Evolutionary conservation across 2,888 invertebrate genomes (phyloP).

Genomic region (Cinara cedri): DNA sequence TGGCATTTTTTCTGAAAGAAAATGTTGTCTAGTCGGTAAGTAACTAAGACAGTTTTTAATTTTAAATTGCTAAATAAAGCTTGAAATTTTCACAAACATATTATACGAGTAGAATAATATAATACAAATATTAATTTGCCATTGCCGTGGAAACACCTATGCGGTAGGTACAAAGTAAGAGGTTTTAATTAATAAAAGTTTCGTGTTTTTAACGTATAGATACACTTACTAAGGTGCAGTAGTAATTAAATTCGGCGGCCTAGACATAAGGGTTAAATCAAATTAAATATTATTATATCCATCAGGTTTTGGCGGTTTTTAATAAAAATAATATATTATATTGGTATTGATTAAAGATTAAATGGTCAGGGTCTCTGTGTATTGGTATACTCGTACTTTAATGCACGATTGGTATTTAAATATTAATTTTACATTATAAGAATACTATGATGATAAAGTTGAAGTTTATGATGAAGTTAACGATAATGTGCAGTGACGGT

Average conservation of each 20-base stretch:
- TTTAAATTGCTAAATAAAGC: no score
- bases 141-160: conserved; percentile 3
- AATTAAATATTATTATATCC: no score
- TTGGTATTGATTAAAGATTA: background rate
- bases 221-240: conserved; percentile 21
- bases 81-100: no score
- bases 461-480: no score
- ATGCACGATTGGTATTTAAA: background rate
- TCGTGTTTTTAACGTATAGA: no score
- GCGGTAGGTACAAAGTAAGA: conserved; percentile 20
- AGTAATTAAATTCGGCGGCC: conserved; percentile 46
- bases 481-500: no score
- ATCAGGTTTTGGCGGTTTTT: conserved; percentile 29
- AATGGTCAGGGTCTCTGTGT: background rate
- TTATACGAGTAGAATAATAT: no score
- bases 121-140: background rate
- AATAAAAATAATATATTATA: background rate
- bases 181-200: conserved; percentile 24
- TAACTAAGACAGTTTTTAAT: no score
- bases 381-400: background rate
- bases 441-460: no score
- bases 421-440: background rate
- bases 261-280: conserved; percentile 52
- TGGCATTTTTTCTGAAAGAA: background rate
- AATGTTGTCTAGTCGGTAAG: background rate